Base-by-base conservation (phyloP, 2,797 vertebrate species). In the Buphagus erythrorhynchus region DNA sequence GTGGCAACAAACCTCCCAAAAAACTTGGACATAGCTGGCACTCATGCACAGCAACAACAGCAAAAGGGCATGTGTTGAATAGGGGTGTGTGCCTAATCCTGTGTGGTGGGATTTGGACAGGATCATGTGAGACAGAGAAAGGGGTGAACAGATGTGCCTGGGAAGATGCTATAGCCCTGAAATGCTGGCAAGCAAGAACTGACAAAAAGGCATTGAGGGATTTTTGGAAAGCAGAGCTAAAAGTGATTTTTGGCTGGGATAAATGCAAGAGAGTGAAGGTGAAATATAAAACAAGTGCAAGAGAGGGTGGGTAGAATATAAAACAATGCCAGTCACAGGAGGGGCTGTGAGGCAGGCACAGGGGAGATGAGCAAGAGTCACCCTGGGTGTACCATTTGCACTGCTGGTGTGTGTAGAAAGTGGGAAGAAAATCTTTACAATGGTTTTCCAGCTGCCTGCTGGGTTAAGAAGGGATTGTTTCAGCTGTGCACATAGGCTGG, bases 291-390 rank as follows among this genome's bases (percentile, higher is more conserved):
- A 55, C 3, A 71, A 20, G 7, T 43, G 14, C 24, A 43, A 15
- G 3, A 29, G 16, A 36, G 9, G 5, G 24, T 31, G 68, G 8
- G 15, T 36, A 24, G 43, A 46, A 63, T 36, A 22, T 2, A 25
- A 57, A 78, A 7, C 14, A 52, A 1, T 0, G 1, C 15, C 52
- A 75, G 65, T 9, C 0, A 1, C 16, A 9, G 49, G 43, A 72
- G 31, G 13, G 43, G 12, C 21, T 5, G 8, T 29, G 42, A 25
- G 40, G 52, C 4, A 58, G n/a, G 11, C 16, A 31, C 0, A 0
- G 31, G 17, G 12, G 6, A 83, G 38, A 42, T 12, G 22, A 68
- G 10, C 40, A 40, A 20, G 12, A 49, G 18, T 21, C 1, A 1
- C 20, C 2, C 24, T 49, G 8, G 3, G 2, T 25, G 10, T 38